Percentiles rank a stretch among this genome's conserved stretches.
These are phyloP conservation scores for Varanus salvator DNA, from an alignment of 2,113 vertebrate species.

Conservation along the genomic window DNA sequence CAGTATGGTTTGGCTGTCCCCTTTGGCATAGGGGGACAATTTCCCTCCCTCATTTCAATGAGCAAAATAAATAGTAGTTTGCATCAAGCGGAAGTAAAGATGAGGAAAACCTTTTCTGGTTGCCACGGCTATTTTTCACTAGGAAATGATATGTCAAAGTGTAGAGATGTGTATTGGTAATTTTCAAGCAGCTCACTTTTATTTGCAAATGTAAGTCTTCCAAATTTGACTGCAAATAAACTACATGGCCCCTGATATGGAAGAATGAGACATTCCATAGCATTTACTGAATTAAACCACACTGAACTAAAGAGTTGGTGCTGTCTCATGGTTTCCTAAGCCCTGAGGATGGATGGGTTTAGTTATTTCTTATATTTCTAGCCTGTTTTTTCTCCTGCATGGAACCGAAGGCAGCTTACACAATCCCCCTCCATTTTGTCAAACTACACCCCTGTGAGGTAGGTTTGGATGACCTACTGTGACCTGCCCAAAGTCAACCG, in stretches of 20 bases:
- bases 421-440: too few relatives aligned
- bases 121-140: conserved; percentile 69
- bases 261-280: conserved; percentile 6
- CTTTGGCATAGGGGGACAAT: conserved; percentile 35
- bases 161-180: conserved; percentile 53
- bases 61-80: conserved; percentile 42
- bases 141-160: conserved; percentile 70
- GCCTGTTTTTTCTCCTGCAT: too few relatives aligned
- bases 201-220: conserved; percentile 63
- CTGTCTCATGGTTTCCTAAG: neutral
- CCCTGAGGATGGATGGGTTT: neutral
- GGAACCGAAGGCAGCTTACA: too few relatives aligned
- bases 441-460: too few relatives aligned
- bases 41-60: conserved; percentile 26
- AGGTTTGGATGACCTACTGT: too few relatives aligned
- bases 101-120: conserved; percentile 39
- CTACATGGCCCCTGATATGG: neutral
- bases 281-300: conserved; percentile 36
- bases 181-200: conserved; percentile 61
- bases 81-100: conserved; percentile 41
- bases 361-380: too few relatives aligned
- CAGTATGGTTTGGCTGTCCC: conserved; percentile 36
- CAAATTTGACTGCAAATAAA: conserved; percentile 71
- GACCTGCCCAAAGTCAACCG: too few relatives aligned
- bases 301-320: neutral